A percentile compares a stretch with the other conserved stretches of the same genome.
Conservation (phyloP, 2,797 vertebrate genomes). For the Etheostoma perlongum region DNA sequence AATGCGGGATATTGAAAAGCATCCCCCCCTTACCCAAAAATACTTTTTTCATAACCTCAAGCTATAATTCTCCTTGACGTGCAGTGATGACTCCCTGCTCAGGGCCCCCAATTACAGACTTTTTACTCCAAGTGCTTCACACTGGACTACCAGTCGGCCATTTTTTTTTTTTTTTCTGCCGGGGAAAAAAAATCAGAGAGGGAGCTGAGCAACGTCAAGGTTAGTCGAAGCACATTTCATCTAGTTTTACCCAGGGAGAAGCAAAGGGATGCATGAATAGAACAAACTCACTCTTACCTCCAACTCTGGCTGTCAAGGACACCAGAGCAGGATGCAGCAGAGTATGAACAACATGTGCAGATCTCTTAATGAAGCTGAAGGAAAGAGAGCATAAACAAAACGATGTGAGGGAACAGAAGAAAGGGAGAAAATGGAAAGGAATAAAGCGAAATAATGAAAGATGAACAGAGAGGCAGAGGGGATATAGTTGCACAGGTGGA, state of each 20-base stretch:
- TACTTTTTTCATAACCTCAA: constrained; percentile 36
- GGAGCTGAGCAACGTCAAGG: constrained; percentile 65
- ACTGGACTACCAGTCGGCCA: constrained; percentile 38
- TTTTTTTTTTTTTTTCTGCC: constrained; percentile 51
- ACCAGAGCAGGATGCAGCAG: constrained; percentile 24
- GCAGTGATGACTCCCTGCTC: constrained; percentile 52
- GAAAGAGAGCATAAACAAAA: constrained; percentile 12
- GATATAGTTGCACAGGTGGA: constrained; percentile 47
- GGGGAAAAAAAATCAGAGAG: constrained; percentile 29
- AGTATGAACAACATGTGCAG: constrained; percentile 54
- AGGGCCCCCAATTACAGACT: constrained; percentile 65
- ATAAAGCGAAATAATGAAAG: constrained; percentile 37
- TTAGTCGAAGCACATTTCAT: constrained; percentile 63
- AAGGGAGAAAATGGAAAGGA: constrained; percentile 1
- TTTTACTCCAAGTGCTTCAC: constrained; percentile 44
- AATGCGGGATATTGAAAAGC: constrained; percentile 41
- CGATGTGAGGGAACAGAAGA: neutral
- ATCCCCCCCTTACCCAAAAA: constrained; percentile 5
- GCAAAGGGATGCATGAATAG: constrained; percentile 31
- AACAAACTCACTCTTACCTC: constrained; percentile 33
- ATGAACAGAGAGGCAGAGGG: constrained; percentile 32
- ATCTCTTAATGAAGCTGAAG: constrained; percentile 64
- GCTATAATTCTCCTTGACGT: constrained; percentile 69
- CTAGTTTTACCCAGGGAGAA: constrained; percentile 54
- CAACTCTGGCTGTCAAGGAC: constrained; percentile 68